A percentile compares a stretch with the other conserved stretches of the same genome.
Evolutionary conservation across 2,888 invertebrate genomes (phyloP).

Genomic region (Lordiphosa fenestrarum): DNA sequence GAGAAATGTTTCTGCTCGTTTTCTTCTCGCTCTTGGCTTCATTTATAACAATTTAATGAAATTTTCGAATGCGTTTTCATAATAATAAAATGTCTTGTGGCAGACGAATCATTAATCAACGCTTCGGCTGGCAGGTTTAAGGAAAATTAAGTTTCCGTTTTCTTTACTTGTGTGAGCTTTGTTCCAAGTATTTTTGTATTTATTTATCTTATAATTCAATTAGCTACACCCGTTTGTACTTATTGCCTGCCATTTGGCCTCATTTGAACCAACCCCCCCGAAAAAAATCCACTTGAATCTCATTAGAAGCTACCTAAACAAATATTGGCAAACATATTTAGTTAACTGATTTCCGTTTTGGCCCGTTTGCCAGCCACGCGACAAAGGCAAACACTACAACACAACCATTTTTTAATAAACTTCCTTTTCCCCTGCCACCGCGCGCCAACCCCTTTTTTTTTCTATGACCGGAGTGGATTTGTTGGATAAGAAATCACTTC

Average conservation of each 20-base stretch:
- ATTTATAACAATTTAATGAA: conserved; percentile 75
- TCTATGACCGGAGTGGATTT: conserved; percentile 57
- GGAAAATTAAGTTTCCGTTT: conserved; percentile 62
- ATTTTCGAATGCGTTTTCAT: conserved; percentile 72
- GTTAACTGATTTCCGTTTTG: conserved; percentile 65
- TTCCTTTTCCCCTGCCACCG: conserved; percentile 36
- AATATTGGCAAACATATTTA: conserved; percentile 68
- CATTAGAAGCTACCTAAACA: conserved; percentile 63
- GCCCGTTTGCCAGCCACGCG: conserved; percentile 56
- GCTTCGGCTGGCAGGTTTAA: conserved; percentile 52
- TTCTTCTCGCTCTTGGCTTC: conserved; percentile 31
- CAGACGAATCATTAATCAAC: conserved; percentile 56
- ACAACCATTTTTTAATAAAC: conserved; percentile 70
- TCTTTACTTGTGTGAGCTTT: neutral
- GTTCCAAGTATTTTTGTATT: neutral
- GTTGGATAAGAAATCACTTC: conserved; percentile 74
- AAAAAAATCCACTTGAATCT: conserved; percentile 59
- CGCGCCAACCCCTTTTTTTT: conserved; percentile 52
- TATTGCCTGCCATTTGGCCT: too few relatives aligned
- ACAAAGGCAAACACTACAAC: conserved; percentile 68
- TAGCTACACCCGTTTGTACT: conserved; percentile 21
- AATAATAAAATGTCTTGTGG: conserved; percentile 30
- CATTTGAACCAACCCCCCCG: conserved; percentile 3
- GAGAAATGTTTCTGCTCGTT: conserved; percentile 41
- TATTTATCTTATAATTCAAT: conserved; percentile 42